These are phyloP conservation scores for Eupithecia tripunctaria DNA, from an alignment of 2,888 invertebrate species.

Conservation along the genomic window DNA sequence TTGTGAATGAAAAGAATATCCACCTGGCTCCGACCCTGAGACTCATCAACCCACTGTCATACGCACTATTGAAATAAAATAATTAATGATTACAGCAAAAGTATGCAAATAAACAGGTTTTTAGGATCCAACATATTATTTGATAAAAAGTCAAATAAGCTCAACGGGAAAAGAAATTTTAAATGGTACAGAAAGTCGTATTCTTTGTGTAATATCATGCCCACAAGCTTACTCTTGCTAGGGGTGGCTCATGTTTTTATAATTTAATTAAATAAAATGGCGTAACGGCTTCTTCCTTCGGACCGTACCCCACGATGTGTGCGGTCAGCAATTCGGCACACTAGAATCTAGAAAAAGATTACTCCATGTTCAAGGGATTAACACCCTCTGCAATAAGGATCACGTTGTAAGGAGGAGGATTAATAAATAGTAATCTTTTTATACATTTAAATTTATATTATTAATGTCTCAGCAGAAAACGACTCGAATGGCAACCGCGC, in stretches of 20 bases:
- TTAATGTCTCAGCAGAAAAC: too few species aligned
- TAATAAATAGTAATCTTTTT: too few species aligned
- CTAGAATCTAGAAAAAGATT: too few species aligned
- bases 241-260: neutral
- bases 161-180: neutral
- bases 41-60: neutral
- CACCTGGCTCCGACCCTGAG: neutral
- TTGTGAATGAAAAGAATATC: neutral
- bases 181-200: neutral
- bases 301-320: too few species aligned
- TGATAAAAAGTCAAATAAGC: neutral
- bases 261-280: neutral
- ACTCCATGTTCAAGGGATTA: too few species aligned
- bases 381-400: too few species aligned
- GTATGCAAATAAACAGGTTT: neutral
- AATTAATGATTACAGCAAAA: neutral
- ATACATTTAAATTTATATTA: too few species aligned
- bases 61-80: neutral
- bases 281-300: neutral
- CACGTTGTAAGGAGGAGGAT: too few species aligned
- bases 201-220: neutral
- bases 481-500: neutral
- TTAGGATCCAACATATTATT: neutral
- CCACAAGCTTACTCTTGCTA: neutral
- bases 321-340: too few species aligned